Conservation (phyloP, 2,888 invertebrate genomes). For the Atethmia centrago region DNA sequence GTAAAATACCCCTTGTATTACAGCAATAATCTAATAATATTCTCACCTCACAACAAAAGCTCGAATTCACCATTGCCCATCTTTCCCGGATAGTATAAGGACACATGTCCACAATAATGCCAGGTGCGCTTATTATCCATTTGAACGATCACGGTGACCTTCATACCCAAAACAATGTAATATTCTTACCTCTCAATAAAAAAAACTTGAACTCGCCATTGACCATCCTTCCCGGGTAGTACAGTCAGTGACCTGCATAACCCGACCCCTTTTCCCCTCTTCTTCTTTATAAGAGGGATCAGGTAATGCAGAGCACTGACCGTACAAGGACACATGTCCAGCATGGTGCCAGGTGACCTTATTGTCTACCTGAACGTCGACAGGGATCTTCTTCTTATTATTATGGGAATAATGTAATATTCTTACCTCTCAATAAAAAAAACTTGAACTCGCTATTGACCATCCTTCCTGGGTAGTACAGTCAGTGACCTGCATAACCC, state of each 20-base stretch:
- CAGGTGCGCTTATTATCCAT: constrained; percentile 91
- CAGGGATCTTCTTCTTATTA: too few species aligned
- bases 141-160: constrained; percentile 91
- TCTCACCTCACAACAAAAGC: constrained; percentile 88
- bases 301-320: too few species aligned
- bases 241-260: too few species aligned
- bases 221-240: not conserved
- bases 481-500: too few species aligned
- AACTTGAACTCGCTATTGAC: not conserved
- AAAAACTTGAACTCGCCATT: not conserved
- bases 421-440: constrained; percentile 40
- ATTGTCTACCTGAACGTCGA: too few species aligned
- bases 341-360: too few species aligned
- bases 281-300: too few species aligned
- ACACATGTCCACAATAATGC: constrained; percentile 92
- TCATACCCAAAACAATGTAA: constrained; percentile 65
- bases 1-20: too few species aligned
- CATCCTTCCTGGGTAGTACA: constrained; percentile 90
- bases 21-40: not conserved
- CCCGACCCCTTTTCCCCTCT: too few species aligned
- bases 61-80: constrained; percentile 93
- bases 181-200: not conserved
- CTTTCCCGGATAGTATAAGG: constrained; percentile 94
- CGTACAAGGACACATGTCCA: not conserved
- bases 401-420: not conserved